Evolutionary conservation across 2,888 invertebrate genomes (phyloP).

Genomic region (Euzetes globulus): DNA sequence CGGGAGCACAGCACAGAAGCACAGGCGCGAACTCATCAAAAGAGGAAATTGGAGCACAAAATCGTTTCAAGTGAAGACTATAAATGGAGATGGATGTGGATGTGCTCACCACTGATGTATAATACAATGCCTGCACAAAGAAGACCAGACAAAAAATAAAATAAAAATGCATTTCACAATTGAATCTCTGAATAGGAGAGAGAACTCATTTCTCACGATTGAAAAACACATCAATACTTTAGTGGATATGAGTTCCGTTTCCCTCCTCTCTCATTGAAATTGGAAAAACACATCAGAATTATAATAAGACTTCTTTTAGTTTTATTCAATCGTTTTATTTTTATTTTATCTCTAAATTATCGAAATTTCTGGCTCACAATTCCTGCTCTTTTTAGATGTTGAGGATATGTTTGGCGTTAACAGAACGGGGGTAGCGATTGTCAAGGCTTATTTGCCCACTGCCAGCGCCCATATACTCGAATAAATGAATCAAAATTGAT

Average conservation of each 20-base stretch:
- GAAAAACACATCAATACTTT: neutral
- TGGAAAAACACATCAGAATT: neutral
- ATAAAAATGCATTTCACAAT: constrained; percentile 12
- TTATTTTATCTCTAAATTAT: too few relatives aligned
- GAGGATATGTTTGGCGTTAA: too few relatives aligned
- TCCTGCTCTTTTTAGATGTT: too few relatives aligned
- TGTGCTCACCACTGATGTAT: neutral
- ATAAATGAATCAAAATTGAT: too few relatives aligned
- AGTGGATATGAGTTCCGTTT: neutral
- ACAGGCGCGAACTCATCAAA: constrained; percentile 17
- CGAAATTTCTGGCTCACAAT: too few relatives aligned
- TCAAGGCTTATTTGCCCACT: too few relatives aligned
- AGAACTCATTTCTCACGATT: neutral
- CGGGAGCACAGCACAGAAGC: neutral
- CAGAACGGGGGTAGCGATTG: too few relatives aligned
- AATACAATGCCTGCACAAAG: neutral
- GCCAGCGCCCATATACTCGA: too few relatives aligned
- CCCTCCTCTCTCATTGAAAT: neutral
- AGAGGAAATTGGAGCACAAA: constrained; percentile 24
- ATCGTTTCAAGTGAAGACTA: constrained; percentile 9
- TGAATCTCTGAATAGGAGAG: constrained; percentile 1
- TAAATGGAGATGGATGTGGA: constrained; percentile 14
- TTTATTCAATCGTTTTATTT: neutral
- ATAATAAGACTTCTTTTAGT: neutral
- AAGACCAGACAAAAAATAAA: neutral